Base-by-base conservation (phyloP, 2,888 invertebrate species). In the Lutraria lutraria region DNA sequence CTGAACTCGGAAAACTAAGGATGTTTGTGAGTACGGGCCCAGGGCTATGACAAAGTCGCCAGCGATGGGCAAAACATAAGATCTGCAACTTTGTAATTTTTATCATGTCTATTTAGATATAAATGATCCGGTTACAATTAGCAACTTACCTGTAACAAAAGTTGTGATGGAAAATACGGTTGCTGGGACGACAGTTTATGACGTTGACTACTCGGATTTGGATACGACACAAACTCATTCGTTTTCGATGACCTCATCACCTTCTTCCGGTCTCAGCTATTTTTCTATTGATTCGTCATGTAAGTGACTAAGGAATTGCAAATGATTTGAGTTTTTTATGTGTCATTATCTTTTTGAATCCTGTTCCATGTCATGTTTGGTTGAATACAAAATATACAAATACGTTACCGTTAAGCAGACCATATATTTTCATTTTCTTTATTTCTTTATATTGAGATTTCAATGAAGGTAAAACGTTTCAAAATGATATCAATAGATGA, bases 171-270 rank as follows among this genome's bases (percentile, higher is more conserved):
- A 92, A 76, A 91, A 90, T 54, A 80, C 91, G 16, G 86, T 86
- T 10, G 25, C 85, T 4, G 88, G 85, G 19, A 89, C 81, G 25
- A 12, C 83, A 19, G 52, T 88, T 21, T 87, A 68, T 31, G 89
- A 83, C 8, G 86, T 92, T 0, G 54, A 82, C 0, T 87, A 83
- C 31, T 52, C 84, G 13, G 92, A 92, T 63, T 53, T 81, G 15
- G 92, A 92, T 56, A 72, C 89, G 6, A 21, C 86, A 34, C 89
- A 92, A 79, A 56, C 83, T 0, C 88, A 88, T 19, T 89, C 91
- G 0, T 85, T 83, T 34, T 81, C 81, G 4, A 90, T 92, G 90
- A 89, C 92, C 72, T 83, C 92, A 87, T 85, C 91, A 19, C 88
- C 91, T 15, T 68, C 43, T 19, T n/a, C 12, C 3, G 90, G 90